Percentiles rank a stretch among this genome's conserved stretches.
These are phyloP conservation scores for Dicyrtoma fusca DNA, from an alignment of 2,888 invertebrate genomes.

Conservation along the genomic window DNA sequence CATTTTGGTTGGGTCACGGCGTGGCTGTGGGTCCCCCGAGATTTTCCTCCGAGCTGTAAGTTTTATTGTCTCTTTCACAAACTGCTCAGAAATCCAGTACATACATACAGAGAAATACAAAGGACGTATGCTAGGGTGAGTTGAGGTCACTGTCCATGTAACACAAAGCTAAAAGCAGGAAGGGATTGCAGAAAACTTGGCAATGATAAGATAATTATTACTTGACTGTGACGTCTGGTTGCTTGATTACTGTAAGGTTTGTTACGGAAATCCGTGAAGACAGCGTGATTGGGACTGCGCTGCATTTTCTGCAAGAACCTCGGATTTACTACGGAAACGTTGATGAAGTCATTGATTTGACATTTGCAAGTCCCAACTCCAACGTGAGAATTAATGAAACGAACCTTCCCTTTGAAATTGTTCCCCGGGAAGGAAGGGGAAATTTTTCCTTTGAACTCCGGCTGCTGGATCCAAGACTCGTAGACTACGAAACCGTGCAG, in stretches of 20 bases:
- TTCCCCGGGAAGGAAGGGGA: constrained; percentile 79
- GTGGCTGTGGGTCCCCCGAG: constrained; percentile 47
- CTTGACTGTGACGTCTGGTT: constrained; percentile 26
- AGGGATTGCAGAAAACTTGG: too few species aligned
- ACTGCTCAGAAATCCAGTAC: too few species aligned
- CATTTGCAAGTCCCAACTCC: constrained; percentile 35
- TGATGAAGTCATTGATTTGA: constrained; percentile 47
- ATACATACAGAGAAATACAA: too few species aligned
- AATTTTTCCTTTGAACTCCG: constrained; percentile 77
- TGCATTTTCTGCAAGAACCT: constrained; percentile 32
- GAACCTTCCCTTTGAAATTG: constrained; percentile 71
- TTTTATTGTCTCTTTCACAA: background rate
- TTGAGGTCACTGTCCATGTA: too few species aligned
- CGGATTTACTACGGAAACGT: constrained; percentile 50
- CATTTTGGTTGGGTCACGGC: constrained; percentile 62
- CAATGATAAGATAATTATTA: constrained; percentile 2
- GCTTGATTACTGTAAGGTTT: constrained; percentile 47
- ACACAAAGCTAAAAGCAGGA: too few species aligned
- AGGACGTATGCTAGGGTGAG: too few species aligned
- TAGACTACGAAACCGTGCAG: constrained; percentile 82
- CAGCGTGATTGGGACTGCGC: constrained; percentile 45
- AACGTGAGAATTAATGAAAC: constrained; percentile 26
- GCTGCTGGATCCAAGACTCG: constrained; percentile 77
- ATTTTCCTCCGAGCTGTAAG: constrained; percentile 51
- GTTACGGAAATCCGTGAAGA: constrained; percentile 56